Base-by-base conservation (phyloP, 2,797 vertebrate species). In the Onychomys leucogaster region DNA sequence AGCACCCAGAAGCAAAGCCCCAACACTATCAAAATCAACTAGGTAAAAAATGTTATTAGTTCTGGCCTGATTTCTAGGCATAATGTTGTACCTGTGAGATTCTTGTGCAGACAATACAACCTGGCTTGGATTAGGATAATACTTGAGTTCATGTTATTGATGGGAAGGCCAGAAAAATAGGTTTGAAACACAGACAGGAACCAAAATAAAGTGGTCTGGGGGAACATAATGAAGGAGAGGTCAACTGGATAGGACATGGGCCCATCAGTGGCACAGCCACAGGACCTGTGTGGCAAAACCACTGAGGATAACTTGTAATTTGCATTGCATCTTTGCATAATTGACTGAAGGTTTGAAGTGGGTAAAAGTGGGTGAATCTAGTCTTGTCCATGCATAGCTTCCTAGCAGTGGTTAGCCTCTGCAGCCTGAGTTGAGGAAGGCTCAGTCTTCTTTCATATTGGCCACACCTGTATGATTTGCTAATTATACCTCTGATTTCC, bases 211-310 rank as follows among this genome's bases (percentile, higher is more conserved):
- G n/a, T 19, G 29, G 57, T 7, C 55, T 37, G 55, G 23, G 34
- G 86, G 90, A 88, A 94, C 25, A 89, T 1, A 89, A 11, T 52
- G 7, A 90, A 71, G 5, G 29, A 76, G n/a, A 97, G 32, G 81
- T 14, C 19, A 32, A 52, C 21, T 77, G 37, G 4, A 57, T 21
- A 96, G 61, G 16, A 85, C 21, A 78, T 57, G 32, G 67, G 23
- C 37, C n/a, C 25, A 2, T 69, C 49, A 65, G 21, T 32, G 67
- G 23, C 12, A 93, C 13, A 87, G 46, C 29, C 43, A 37, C 34
- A 80, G 80, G 67, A 2, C 12, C 46, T 77, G 19, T 6, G 57
- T 55, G 61, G 10, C 29, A 75, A 17, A 32, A 80, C 25, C 27
- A 69, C 21, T 41, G 43, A 73, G 27, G 16, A 90, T 57, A 75